These are phyloP conservation scores for Ceraclea dissimilis DNA, from an alignment of 2,888 invertebrate genomes.

Conservation along the genomic window DNA sequence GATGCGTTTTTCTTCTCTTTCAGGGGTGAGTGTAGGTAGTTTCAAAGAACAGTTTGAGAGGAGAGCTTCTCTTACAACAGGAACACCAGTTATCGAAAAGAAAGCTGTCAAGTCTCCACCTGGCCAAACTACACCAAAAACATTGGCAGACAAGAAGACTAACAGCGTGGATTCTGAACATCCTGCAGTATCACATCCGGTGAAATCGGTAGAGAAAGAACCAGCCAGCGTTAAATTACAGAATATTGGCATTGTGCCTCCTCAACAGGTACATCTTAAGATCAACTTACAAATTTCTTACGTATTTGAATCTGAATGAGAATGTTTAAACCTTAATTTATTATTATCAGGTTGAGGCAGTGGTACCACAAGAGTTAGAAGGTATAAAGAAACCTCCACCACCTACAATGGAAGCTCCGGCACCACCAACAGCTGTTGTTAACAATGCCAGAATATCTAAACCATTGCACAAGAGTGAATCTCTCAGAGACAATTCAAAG, in stretches of 20 bases:
- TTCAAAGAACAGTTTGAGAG: constrained; percentile 82
- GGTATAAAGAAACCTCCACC: neutral
- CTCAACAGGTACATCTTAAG: constrained; percentile 27
- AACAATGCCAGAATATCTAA: constrained; percentile 16
- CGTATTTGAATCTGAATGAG: too few species aligned
- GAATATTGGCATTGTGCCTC: constrained; percentile 46
- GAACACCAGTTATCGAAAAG: constrained; percentile 25
- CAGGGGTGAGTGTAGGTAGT: constrained; percentile 73
- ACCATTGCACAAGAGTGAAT: constrained; percentile 43
- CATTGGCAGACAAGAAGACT: constrained; percentile 42
- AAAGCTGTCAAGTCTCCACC: constrained; percentile 11
- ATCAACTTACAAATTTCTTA: too few species aligned
- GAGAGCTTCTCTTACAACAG: constrained; percentile 56
- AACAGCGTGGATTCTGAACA: constrained; percentile 46
- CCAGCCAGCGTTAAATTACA: constrained; percentile 40
- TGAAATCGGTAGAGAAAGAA: constrained; percentile 29
- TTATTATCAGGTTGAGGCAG: neutral
- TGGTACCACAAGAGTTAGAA: neutral
- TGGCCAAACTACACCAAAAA: constrained; percentile 16
- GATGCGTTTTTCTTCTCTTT: too few species aligned
- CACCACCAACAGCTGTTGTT: neutral
- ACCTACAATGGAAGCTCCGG: neutral
- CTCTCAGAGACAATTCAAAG: constrained; percentile 41
- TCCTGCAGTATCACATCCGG: constrained; percentile 10
- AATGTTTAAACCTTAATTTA: too few species aligned